Evolutionary conservation across 2,113 vertebrate species (phyloP), one percentile per base, ranked within the genome.

Genomic region (Cololabis saira): DNA sequence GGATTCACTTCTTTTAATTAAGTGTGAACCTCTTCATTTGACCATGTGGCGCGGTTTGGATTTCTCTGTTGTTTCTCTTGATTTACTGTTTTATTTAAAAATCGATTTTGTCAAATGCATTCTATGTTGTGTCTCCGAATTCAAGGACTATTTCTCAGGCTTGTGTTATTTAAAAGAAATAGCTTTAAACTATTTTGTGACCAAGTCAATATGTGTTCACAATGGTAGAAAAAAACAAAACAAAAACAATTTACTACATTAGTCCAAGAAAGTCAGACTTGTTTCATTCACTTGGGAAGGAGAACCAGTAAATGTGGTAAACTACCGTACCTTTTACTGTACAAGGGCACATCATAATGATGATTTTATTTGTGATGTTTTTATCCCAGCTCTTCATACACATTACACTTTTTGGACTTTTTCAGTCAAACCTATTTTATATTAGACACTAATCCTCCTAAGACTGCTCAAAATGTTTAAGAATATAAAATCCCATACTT

Each of bases 1-100:
- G 67, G 53, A 68, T 74, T 70, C 59, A 10, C 50, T 78, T 40
- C 22, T 70, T 81, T 79, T 84, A 86, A 78, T 78, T 85, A 77
- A 85, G 54, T 45, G 51, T 14, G 54, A 76, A 62, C 57, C 61
- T 58, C 27, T 67, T 60, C 0, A 59, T 84, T 75, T 62, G 65
- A 41, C 37, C 10, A 30, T 66, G 22, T 80, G 64, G 15, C 18
- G 22, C 43, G 21, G 37, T 75, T 68, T 40, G 73, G 47, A 40
- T 37, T 7, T 18, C 37, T 17, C 33, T 16, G 24, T 16, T 12
- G 50, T 27, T 74, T 62, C 8, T 9, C 37, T 24, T 63, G 16
- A 40, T 49, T 41, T 61, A 44, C 33, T 61, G 16, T 60, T 18
- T 56, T 44, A 42, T 52, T n/a, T 55, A 41, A 69, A 74, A 69